Conservation (phyloP, 1,140 invertebrate genomes). For the Drosophila ananassae region DNA sequence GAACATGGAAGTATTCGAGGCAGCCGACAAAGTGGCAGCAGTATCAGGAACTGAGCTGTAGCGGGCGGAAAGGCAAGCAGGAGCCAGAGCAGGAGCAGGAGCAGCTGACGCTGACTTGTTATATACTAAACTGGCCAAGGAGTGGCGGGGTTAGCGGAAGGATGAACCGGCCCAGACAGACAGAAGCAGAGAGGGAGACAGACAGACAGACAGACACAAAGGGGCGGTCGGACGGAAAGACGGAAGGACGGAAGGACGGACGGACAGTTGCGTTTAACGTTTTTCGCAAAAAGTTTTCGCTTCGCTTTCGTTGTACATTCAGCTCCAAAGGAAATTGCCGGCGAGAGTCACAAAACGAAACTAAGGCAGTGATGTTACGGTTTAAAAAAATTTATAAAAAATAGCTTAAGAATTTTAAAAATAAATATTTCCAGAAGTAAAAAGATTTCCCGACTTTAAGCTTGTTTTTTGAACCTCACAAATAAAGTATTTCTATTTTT, state of each 20-base stretch:
- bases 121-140: conserved; percentile 75
- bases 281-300: conserved; percentile 76
- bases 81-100: conserved; percentile 10
- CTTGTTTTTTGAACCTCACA: too few species aligned
- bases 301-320: conserved; percentile 60
- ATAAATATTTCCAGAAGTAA: neutral
- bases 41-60: conserved; percentile 25
- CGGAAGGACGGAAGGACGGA: conserved; percentile 43
- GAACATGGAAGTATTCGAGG: conserved; percentile 83
- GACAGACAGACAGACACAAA: conserved; percentile 42
- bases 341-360: conserved; percentile 38
- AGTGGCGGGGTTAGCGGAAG: conserved; percentile 54
- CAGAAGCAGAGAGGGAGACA: conserved; percentile 31
- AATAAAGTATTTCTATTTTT: neutral
- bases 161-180: conserved; percentile 66
- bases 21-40: conserved; percentile 75
- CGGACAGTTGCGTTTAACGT: conserved; percentile 76
- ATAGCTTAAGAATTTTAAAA: neutral
- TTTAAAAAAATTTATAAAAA: neutral
- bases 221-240: conserved; percentile 37
- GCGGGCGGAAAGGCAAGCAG: conserved; percentile 26
- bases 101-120: conserved; percentile 82
- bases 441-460: neutral
- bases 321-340: conserved; percentile 61
- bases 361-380: conserved; percentile 36